Evolutionary conservation across 2,888 invertebrate species (phyloP), one percentile per base, ranked within the genome.

Genomic region (Rhingia rostrata): DNA sequence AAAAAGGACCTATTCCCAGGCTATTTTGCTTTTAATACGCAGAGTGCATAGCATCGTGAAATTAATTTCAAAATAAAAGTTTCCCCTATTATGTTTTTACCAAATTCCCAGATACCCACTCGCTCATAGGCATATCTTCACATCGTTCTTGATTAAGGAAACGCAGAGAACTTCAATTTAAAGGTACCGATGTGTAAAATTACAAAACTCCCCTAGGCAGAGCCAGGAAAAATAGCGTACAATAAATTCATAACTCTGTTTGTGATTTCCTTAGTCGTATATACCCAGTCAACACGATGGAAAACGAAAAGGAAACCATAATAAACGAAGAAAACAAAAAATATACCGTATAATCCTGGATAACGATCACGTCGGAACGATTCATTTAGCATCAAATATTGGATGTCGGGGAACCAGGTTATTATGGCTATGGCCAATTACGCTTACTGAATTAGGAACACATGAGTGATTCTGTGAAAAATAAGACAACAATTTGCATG

Each of bases 141-240:
- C 67, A 56, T 74, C 43, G 41, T 32, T 43, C 43, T 43, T 77
- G 61, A 56, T 67, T 61, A 61, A 56, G 67, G 37, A 61, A 41
- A 45, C 67, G 41, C 64, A 43, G n/a, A 32, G 60, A 63, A 69
- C 75, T 75, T 69, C 75, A 75, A 81, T 81, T 81, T 77, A 73
- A 78, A 73, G 63, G 78, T 63, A 83, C 61, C 67, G 82, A 83
- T 78, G 78, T 83, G 78, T 78, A 83, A 83, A 83, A 83, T 83
- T 83, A 78, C 78, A 66, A 83, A 78, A 43, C 66, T 53, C 56
- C 4, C 43, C 4, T 4, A 7, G 9, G 33, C n/a, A 61, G 35
- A 54, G 35, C 0, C 22, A 35, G 37, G 51, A 45, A 66, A 61
- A 67, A 66, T 49, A 63, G 63, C 73, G 49, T 67, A 73, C 82